These are phyloP conservation scores for Cactoblastis cactorum DNA, from an alignment of 2,888 invertebrate species.

Conservation along the genomic window DNA sequence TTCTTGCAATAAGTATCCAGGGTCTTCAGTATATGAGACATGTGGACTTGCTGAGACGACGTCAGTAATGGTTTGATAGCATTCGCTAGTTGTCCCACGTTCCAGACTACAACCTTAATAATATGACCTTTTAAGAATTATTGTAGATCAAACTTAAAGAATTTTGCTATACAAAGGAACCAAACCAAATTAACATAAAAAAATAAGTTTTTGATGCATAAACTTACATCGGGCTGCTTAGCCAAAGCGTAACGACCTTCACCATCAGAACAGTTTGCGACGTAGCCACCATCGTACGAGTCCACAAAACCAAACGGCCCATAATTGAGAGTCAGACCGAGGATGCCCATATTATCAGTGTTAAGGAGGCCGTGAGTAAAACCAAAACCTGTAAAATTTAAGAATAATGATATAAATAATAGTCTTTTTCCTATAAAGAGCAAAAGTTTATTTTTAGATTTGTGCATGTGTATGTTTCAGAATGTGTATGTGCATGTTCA, in stretches of 20 bases:
- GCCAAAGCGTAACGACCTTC: constrained; percentile 80
- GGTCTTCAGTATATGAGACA: constrained; percentile 65
- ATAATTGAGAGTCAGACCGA: constrained; percentile 83
- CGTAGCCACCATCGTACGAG: constrained; percentile 79
- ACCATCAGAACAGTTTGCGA: constrained; percentile 82
- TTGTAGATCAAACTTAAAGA: too few relatives aligned
- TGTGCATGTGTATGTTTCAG: too few relatives aligned
- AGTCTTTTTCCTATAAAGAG: too few relatives aligned
- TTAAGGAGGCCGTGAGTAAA: constrained; percentile 83
- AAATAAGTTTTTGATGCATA: too few relatives aligned
- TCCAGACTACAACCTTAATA: constrained; percentile 79
- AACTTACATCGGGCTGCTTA: constrained; percentile 79
- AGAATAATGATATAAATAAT: too few relatives aligned
- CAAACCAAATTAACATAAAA: neutral
- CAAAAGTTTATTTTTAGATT: too few relatives aligned
- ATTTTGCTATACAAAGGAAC: too few relatives aligned
- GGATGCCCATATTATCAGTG: constrained; percentile 82
- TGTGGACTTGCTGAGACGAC: constrained; percentile 62
- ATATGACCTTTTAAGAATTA: too few relatives aligned
- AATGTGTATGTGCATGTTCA: too few relatives aligned
- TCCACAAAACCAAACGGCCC: constrained; percentile 85
- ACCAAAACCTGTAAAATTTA: constrained; percentile 54
- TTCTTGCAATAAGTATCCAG: constrained; percentile 71
- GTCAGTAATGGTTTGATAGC: constrained; percentile 74
- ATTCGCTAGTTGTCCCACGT: constrained; percentile 79